Base-by-base conservation (phyloP, 2,888 invertebrate genomes). In the Himalopsyche japonica region DNA sequence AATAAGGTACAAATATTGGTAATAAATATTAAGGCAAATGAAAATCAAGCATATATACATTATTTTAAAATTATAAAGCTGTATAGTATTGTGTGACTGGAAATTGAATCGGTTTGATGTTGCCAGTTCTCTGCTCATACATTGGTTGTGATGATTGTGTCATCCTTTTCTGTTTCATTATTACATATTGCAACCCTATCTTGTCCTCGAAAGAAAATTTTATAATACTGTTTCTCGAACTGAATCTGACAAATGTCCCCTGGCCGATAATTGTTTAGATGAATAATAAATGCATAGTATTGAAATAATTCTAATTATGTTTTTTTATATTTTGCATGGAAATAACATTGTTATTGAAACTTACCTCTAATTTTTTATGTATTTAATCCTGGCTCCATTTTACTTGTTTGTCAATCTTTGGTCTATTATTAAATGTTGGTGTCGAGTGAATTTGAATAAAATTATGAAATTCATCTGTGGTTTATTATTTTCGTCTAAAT, bases 401-500 rank as follows among this genome's bases (percentile, higher is more conserved):
- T 27, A 80, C 32, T 85, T 81, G 79, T 85, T 86, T 86, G 82
- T 85, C 81, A 34, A 85, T 84, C 85, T 85, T 86, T 85, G 86
- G 84, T 86, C 86, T 84, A 85, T 85, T 84, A 82, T 85, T 84
- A 85, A 85, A 85, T 85, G 85, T 86, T 85, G 85, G 85, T 86
- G 86, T 86, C 86, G 86, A 86, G 86, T 86, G 86, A 86, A 85
- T 85, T 86, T 86, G 84, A 86, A 85, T 86, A 84, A 86, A 85
- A 86, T 85, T 64, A 85, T 84, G 83, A 86, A 86, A 85, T 79
- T 82, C 82, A 84, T 47, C 32, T 34, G 24, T 70, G 70, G 10
- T 70, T 70, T 70, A 70, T 70, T 70, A 27, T 70, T 70, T 70
- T 30, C 12, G 5, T 15, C 43, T 15, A 43, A 7, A 15, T 2